Evolutionary conservation across 2,797 vertebrate species (phyloP).

Genomic region (Tapera naevia): DNA sequence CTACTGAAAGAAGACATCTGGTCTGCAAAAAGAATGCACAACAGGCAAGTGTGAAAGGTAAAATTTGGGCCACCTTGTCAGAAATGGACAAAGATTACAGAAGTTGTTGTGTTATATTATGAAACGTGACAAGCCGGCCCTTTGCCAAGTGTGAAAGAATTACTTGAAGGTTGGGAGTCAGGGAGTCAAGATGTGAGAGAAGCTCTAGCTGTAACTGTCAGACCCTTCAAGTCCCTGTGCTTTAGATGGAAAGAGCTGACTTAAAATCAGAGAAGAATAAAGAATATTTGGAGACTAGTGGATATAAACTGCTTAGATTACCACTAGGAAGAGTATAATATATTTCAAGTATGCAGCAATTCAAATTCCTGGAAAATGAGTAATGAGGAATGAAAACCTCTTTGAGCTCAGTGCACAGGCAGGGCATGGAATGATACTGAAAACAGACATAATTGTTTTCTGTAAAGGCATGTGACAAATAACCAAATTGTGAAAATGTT

Average conservation of each 20-base stretch:
- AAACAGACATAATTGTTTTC: not conserved
- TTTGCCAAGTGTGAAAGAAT: not conserved
- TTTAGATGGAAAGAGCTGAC: not conserved
- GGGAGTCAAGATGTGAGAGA: not conserved
- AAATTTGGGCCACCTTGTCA: not conserved
- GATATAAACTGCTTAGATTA: not conserved
- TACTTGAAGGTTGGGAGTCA: not conserved
- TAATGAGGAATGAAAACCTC: not conserved
- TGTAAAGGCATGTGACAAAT: not conserved
- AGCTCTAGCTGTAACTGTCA: not conserved
- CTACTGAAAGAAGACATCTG: not conserved
- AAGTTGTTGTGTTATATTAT: not conserved
- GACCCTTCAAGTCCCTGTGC: not conserved
- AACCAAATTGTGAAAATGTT: not conserved
- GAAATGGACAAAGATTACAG: not conserved
- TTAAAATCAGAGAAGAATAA: not conserved
- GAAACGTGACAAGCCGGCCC: not conserved
- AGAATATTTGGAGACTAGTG: not conserved
- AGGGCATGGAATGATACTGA: not conserved
- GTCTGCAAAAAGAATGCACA: not conserved
- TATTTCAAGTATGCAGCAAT: not conserved
- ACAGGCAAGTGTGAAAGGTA: not conserved
- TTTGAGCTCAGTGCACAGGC: not conserved
- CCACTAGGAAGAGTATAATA: not conserved
- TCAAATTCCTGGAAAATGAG: not conserved